Evolutionary conservation across 2,888 invertebrate species (phyloP), one percentile per base, ranked within the genome.

Genomic region (Heteropelma amictum): DNA sequence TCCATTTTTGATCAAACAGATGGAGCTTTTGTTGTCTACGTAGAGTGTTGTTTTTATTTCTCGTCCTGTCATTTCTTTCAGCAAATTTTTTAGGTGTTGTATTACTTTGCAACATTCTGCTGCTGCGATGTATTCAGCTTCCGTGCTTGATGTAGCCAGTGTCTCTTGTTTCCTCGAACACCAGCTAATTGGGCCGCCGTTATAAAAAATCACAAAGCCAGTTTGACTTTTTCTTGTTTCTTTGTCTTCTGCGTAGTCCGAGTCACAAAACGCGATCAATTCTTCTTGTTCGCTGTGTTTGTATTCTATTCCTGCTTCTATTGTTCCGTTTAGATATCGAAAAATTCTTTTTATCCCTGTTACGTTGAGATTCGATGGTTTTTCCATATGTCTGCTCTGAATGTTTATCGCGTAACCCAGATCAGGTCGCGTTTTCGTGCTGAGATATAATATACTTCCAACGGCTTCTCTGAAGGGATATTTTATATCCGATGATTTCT

Each of bases 71-170:
- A 77, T 35, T 45, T 77, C 74, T 17, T n/a, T 42, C 8, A 56
- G 7, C 2, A 79, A n/a, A 5, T 73, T 40, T 56, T 77, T 53
- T 23, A 83, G 33, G 77, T 82, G 80, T 17, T 80, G 61, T 4
- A 80, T 72, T 56, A 84, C 84, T 76, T 82, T 80, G 4, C 78
- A 72, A 1, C 81, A 58, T 8, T 54, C 61, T 1, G 63, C 47
- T 1, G 70, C 45, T 0, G 70, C 65, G 21, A 85, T 79, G 60
- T 84, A 85, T 69, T 86, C 84, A 0, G 86, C 80, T 60, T 86
- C 84, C 1, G 82, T 82, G 0, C 83, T 84, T 3, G 83, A 85
- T 7, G 84, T 49, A 0, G 82, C 78, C 2, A 87, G 80, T 5
- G 71, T 75, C 6, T 42, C 12, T 75, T 84, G 82, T 77, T 80